phyloP scores from a whole-genome alignment of 2,888 invertebrate genomes.

The Dicyrtoma fusca region DNA sequence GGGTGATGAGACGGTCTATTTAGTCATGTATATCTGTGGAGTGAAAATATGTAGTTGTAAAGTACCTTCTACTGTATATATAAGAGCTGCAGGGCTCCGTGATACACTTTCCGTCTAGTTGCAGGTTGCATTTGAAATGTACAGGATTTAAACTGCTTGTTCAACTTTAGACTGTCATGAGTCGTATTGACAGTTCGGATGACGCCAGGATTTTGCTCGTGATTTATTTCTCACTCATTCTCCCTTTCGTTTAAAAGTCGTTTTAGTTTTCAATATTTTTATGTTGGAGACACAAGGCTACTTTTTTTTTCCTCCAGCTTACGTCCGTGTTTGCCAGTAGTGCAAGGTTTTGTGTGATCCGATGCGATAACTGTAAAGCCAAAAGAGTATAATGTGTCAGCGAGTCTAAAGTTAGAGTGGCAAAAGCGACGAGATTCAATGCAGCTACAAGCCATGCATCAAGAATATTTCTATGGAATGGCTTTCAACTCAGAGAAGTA shows the following conservation, averaged over 20 bases:
- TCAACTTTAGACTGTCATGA: conserved; percentile 26
- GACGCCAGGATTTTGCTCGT: conserved; percentile 35
- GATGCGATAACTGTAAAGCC: too few relatives aligned
- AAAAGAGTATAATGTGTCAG: too few relatives aligned
- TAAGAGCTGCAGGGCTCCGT: too few relatives aligned
- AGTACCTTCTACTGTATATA: too few relatives aligned
- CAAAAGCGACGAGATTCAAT: too few relatives aligned
- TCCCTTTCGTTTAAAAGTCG: conserved; percentile 19
- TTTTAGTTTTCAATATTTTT: conserved; percentile 2
- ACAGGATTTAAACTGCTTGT: conserved; percentile 27
- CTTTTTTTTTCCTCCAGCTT: too few relatives aligned
- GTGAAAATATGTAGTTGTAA: neutral
- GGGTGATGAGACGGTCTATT: too few relatives aligned
- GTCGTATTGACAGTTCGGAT: conserved; percentile 35
- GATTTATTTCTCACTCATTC: conserved; percentile 31
- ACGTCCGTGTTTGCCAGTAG: too few relatives aligned
- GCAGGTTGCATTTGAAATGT: conserved; percentile 22
- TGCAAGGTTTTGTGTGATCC: too few relatives aligned
- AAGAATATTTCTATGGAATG: too few relatives aligned
- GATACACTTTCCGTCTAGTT: conserved; percentile 6
- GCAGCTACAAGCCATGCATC: too few relatives aligned
- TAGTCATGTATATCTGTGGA: neutral
- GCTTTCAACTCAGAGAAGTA: neutral
- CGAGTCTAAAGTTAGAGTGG: too few relatives aligned
- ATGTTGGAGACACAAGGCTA: neutral